Evolutionary conservation across 2,797 vertebrate species (phyloP).

Genomic region (Apogon talboti): DNA sequence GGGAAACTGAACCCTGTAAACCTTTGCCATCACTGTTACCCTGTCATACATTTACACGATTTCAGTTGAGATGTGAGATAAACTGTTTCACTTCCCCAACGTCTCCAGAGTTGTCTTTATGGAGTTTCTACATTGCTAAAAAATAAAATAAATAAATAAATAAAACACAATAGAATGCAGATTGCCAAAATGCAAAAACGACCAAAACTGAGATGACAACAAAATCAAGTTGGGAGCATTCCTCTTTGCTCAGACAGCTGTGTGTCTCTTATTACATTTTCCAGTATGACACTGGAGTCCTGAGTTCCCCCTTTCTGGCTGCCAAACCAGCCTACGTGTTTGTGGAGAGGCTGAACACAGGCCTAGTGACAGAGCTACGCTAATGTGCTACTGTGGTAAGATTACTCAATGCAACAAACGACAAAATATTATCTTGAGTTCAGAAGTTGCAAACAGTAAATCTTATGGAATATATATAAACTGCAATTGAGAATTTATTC

Average conservation of each 20-base stretch:
- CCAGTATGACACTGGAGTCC: conserved; percentile 70
- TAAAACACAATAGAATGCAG: conserved; percentile 7
- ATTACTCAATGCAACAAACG: conserved; percentile 14
- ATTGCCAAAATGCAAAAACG: conserved; percentile 24
- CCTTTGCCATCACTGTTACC: too few species aligned
- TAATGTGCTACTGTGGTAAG: conserved; percentile 29
- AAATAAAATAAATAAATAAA: neutral
- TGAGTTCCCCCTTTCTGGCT: conserved; percentile 59
- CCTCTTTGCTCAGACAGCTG: conserved; percentile 68
- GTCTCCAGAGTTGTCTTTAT: neutral
- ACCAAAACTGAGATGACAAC: conserved; percentile 40
- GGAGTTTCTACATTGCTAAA: conserved; percentile 22
- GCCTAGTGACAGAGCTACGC: conserved; percentile 41
- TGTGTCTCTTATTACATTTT: conserved; percentile 81
- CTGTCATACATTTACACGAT: too few species aligned
- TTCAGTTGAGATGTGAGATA: neutral
- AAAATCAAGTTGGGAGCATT: conserved; percentile 53
- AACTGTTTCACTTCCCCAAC: neutral
- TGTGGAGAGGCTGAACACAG: conserved; percentile 44
- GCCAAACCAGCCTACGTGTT: conserved; percentile 69
- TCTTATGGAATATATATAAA: neutral
- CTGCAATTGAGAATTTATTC: neutral
- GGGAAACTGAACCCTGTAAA: too few species aligned
- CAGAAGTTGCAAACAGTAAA: neutral
- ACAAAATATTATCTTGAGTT: conserved; percentile 17